Evolutionary conservation across 2,113 vertebrate species (phyloP), one percentile per base, ranked within the genome.

Genomic region (Coryphaenoides rupestris): DNA sequence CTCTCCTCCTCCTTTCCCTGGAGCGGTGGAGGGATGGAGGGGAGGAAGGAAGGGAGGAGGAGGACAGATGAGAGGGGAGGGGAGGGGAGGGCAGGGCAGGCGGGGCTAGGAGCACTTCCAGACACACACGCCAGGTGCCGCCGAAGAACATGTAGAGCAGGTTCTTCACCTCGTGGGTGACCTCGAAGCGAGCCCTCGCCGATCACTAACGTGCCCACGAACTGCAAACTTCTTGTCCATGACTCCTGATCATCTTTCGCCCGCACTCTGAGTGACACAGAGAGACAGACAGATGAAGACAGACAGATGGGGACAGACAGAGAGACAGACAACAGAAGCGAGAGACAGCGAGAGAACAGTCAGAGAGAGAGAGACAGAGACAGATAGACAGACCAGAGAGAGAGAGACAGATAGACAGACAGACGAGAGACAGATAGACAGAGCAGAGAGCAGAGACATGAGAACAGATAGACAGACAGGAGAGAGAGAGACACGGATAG

Each of bases 161-260:
- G 84, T 94, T 98, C 90, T 99, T 98, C 84, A 96, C 92, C 82
- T 99, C 96, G 0, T 98, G 95, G 0, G 95, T 97, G 84, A 98
- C 92, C 88, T 98, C 97, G 6, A 98, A 98, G 45, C 95, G 98
- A 98, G 53, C 94, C 93, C 72, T 98, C 96, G 0, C 96, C 97
- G 1, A 98, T 98, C 81, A 98, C 97, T 72, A n/a, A 98, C 95
- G 0, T 98, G 97, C n/a, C 97, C 97, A 98, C 28, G 96, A 98
- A 77, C 95, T 98, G 61, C 97, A 26, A 98, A 98, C 78, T 92
- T 98, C 93, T 98, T 99, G 88, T 99, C 97, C 97, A 98, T 98
- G 93, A 94, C 89, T 99, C 97, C 72, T 99, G 84, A 99, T 98
- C 96, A 98, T 98, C 88, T n/a, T 97, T 98, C 16, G 97, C n/a